A percentile compares a stretch with the other conserved stretches of the same genome.
Conservation (phyloP, 2,113 vertebrate species). For the Polypterus bichir region DNA sequence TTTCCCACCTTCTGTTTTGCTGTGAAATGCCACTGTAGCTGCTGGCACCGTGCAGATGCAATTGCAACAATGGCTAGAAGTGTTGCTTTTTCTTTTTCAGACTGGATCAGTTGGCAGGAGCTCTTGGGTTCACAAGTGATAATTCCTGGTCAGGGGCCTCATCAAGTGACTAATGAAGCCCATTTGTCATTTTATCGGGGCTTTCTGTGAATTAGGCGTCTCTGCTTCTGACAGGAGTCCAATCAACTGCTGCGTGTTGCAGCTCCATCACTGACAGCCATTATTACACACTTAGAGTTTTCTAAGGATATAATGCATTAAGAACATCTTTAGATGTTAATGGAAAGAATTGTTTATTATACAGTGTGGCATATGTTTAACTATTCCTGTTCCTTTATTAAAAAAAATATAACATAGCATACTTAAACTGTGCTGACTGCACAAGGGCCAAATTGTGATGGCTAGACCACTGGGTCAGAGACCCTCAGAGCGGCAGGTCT, state of each 20-base stretch:
- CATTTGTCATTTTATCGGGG: conserved; percentile 2
- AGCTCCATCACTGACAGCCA: neutral
- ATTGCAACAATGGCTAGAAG: no score
- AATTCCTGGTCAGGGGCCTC: conserved; percentile 1
- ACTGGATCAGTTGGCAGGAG: neutral
- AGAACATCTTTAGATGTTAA: conserved; percentile 2
- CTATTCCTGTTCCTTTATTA: no score
- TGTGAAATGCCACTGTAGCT: no score
- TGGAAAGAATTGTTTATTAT: neutral
- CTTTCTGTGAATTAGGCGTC: neutral
- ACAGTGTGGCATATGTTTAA: no score
- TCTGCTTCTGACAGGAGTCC: neutral
- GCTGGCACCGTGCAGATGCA: no score
- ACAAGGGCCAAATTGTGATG: no score
- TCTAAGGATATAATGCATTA: neutral
- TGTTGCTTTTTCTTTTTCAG: no score
- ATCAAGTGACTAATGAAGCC: conserved; percentile 2
- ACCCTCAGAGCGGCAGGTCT: no score
- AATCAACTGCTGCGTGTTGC: conserved; percentile 1
- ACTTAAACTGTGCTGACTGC: no score
- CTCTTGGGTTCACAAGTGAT: neutral
- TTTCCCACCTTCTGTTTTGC: no score
- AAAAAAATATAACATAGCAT: no score
- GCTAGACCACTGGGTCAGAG: no score
- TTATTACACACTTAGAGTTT: conserved; percentile 2